phyloP scores from a whole-genome alignment of 1,140 invertebrate species.

The Psix sp. region DNA sequence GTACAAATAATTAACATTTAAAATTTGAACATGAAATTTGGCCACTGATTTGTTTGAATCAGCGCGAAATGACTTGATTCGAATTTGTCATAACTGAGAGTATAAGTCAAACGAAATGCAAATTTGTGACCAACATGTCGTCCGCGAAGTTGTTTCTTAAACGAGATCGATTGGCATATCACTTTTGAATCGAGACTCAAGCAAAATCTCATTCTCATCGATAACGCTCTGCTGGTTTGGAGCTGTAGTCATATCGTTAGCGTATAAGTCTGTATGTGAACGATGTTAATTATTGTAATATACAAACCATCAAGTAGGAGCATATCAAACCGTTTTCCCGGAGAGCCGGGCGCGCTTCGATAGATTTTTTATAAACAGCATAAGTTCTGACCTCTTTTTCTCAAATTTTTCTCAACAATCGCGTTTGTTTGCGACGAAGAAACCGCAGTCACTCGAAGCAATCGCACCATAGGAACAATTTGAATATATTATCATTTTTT shows the following conservation, averaged over 20 bases:
- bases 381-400: conserved; percentile 68
- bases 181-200: conserved; percentile 64
- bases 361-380: conserved; percentile 74
- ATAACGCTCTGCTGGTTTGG: conserved; percentile 76
- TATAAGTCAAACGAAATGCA: conserved; percentile 24
- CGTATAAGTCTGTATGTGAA: conserved; percentile 74
- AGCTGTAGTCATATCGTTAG: conserved; percentile 76
- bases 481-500: conserved; percentile 72
- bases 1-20: too few relatives aligned
- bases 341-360: conserved; percentile 69
- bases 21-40: conserved; percentile 4
- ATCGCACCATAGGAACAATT: conserved; percentile 72
- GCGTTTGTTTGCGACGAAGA: conserved; percentile 66
- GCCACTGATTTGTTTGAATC: conserved; percentile 6
- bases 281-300: conserved; percentile 77
- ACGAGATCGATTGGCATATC: conserved; percentile 73
- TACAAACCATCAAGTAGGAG: conserved; percentile 71
- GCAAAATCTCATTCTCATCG: conserved; percentile 72
- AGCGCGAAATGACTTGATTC: conserved; percentile 35
- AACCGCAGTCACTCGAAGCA: conserved; percentile 65
- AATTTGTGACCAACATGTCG: conserved; percentile 20
- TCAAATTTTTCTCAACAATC: conserved; percentile 65
- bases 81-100: conserved; percentile 24
- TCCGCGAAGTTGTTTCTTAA: conserved; percentile 64
- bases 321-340: conserved; percentile 71